Evolutionary conservation across 2,888 invertebrate genomes (phyloP).

Genomic region (Nomada ruficornis): DNA sequence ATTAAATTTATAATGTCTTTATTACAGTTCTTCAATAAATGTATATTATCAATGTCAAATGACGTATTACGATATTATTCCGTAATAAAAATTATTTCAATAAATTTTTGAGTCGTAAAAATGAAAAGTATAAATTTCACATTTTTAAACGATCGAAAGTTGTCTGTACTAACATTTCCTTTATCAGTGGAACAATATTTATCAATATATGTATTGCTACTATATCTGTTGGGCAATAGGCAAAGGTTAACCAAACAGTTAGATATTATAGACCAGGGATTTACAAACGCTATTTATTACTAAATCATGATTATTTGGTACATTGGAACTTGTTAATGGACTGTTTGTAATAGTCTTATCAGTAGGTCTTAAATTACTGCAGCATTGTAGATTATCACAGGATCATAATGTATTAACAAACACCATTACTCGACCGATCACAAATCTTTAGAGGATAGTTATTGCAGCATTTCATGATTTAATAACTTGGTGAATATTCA

Average conservation of each 20-base stretch:
- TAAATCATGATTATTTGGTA: not conserved
- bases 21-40: too few relatives aligned
- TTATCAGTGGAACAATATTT: too few relatives aligned
- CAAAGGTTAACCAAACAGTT: not conserved
- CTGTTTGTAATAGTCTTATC: constrained; percentile 8
- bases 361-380: constrained; percentile 10
- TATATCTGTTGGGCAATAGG: too few relatives aligned
- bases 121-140: too few relatives aligned
- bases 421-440: not conserved
- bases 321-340: not conserved
- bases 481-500: not conserved
- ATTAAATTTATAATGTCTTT: too few relatives aligned
- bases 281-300: not conserved
- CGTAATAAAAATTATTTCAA: too few relatives aligned
- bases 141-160: too few relatives aligned
- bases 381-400: not conserved
- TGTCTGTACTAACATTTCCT: too few relatives aligned
- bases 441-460: not conserved
- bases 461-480: not conserved
- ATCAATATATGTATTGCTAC: too few relatives aligned
- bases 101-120: too few relatives aligned
- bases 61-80: too few relatives aligned
- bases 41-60: too few relatives aligned
- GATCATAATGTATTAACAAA: not conserved
- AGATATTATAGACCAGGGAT: not conserved